A percentile compares a stretch with the other conserved stretches of the same genome.
phyloP scores from a whole-genome alignment of 2,113 vertebrate genomes.

The Serilophus lunatus region DNA sequence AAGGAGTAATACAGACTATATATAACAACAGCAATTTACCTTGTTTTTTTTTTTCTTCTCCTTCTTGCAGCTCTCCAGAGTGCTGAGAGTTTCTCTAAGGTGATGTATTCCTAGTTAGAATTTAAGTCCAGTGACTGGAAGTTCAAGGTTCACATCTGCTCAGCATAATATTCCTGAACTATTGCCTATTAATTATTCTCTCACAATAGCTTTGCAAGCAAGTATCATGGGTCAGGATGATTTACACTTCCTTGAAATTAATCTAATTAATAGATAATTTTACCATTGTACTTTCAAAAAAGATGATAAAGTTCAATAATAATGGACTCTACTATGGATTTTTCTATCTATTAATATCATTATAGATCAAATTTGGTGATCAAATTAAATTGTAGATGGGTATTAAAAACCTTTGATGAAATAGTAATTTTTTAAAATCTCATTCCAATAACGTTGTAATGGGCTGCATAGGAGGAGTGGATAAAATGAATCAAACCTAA shows the following conservation, averaged over 20 bases:
- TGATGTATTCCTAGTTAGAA: slow-evolving; percentile 7
- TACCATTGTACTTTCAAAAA: slow-evolving; percentile 48
- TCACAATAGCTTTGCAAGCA: slow-evolving; percentile 41
- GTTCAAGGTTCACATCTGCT: slow-evolving; percentile 27
- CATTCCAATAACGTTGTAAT: slow-evolving; percentile 27
- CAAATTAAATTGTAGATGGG: slow-evolving; percentile 38
- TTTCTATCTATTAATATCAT: slow-evolving; percentile 51
- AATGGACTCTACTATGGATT: slow-evolving; percentile 62
- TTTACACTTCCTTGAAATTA: slow-evolving; percentile 61
- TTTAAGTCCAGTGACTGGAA: slow-evolving; percentile 19
- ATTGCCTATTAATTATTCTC: slow-evolving; percentile 51
- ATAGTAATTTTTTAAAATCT: slow-evolving; percentile 16
- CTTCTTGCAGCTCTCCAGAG: not conserved
- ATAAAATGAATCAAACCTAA: slow-evolving; percentile 47
- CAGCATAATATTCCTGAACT: slow-evolving; percentile 28
- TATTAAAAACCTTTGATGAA: slow-evolving; percentile 56
- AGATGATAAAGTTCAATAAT: slow-evolving; percentile 50
- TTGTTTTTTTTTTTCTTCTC: not conserved
- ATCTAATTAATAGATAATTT: slow-evolving; percentile 64
- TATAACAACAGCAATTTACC: not conserved
- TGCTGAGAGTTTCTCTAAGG: not conserved
- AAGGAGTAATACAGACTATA: not conserved
- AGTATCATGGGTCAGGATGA: slow-evolving; percentile 43
- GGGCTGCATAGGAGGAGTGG: slow-evolving; percentile 32
- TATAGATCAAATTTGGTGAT: slow-evolving; percentile 35